Conservation (phyloP, 2,888 invertebrate genomes). For the Brenthis daphne region DNA sequence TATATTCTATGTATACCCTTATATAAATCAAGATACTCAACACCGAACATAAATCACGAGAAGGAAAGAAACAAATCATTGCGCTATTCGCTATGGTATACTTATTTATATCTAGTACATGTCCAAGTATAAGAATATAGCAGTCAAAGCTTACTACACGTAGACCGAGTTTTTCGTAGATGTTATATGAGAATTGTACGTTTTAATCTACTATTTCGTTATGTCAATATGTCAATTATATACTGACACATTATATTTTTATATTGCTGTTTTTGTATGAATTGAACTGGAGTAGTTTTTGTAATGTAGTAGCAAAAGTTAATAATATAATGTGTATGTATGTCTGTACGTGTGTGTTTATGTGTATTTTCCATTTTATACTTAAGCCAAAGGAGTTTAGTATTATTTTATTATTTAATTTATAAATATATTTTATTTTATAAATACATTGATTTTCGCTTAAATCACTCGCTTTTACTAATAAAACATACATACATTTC, state of each 20-base stretch:
- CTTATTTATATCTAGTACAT: neutral
- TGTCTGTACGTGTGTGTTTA: neutral
- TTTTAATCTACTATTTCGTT: too few species aligned
- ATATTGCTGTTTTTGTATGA: too few species aligned
- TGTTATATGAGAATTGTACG: too few species aligned
- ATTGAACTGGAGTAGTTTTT: too few species aligned
- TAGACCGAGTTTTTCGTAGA: neutral
- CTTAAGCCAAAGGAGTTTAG: too few species aligned
- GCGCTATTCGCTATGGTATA: neutral
- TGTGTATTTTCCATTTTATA: too few species aligned
- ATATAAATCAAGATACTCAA: slow-evolving; percentile 25
- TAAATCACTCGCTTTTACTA: too few species aligned
- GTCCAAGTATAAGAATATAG: neutral
- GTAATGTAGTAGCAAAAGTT: neutral
- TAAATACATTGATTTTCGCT: too few species aligned
- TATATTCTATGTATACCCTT: neutral
- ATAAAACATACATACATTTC: neutral
- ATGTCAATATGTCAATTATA: too few species aligned
- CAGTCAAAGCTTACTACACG: neutral
- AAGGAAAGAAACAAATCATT: slow-evolving; percentile 27
- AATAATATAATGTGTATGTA: neutral
- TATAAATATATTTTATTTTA: too few species aligned
- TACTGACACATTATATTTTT: too few species aligned
- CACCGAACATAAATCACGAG: slow-evolving; percentile 27
- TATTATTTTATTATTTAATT: too few species aligned